A percentile compares a stretch with the other conserved stretches of the same genome.
Evolutionary conservation across 1,140 invertebrate genomes (phyloP).

Genomic region (Macrocentrus cingulum): DNA sequence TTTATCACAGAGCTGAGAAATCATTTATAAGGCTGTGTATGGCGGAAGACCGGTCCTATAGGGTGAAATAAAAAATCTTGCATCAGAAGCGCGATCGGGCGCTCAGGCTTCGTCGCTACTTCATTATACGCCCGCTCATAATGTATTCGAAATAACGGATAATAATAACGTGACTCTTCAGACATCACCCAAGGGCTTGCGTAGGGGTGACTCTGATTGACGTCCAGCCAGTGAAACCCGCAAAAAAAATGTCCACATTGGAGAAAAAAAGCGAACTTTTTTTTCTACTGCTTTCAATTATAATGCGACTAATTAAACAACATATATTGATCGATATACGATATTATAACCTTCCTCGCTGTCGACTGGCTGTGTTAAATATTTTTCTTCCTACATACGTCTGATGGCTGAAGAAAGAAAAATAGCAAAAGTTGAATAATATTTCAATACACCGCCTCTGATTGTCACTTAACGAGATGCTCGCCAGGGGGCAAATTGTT

Average conservation of each 20-base stretch:
- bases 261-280: too few species aligned
- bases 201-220: slow-evolving; percentile 11
- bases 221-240: too few species aligned
- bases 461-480: slow-evolving; percentile 58
- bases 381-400: too few species aligned
- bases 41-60: slow-evolving; percentile 29
- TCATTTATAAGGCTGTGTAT: slow-evolving; percentile 42
- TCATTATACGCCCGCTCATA: slow-evolving; percentile 48
- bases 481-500: slow-evolving; percentile 51
- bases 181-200: slow-evolving; percentile 22
- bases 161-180: slow-evolving; percentile 37
- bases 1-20: slow-evolving; percentile 43
- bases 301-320: too few species aligned
- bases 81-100: too few species aligned
- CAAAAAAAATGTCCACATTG: slow-evolving; percentile 4
- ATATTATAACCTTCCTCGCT: too few species aligned
- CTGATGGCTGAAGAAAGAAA: neutral
- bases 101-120: too few species aligned
- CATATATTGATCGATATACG: too few species aligned
- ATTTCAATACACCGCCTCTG: slow-evolving; percentile 49
- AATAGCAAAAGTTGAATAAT: slow-evolving; percentile 28
- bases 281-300: too few species aligned
- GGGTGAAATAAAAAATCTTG: slow-evolving; percentile 51
- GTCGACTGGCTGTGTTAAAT: too few species aligned
- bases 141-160: slow-evolving; percentile 44